A percentile compares a stretch with the other conserved stretches of the same genome.
These are phyloP conservation scores for Drosophila austrosaltans DNA, from an alignment of 2,888 invertebrate genomes.

Conservation along the genomic window DNA sequence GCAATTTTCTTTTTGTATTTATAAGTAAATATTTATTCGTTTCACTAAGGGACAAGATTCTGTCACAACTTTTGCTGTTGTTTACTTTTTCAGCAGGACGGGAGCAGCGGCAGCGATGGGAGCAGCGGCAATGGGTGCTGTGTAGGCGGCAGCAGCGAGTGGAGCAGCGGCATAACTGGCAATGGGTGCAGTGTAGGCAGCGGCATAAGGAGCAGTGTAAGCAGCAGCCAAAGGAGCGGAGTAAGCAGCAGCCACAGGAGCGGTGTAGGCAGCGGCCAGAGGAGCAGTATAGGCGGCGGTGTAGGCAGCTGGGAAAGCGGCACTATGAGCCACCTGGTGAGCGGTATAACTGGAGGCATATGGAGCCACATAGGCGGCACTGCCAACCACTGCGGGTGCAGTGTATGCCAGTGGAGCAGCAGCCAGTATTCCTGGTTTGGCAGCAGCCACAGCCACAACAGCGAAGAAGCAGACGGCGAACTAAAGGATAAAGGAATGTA, in stretches of 20 bases:
- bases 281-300: slow-evolving; percentile 21
- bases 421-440: slow-evolving; percentile 72
- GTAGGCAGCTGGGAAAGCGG: slow-evolving; percentile 77
- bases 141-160: neutral
- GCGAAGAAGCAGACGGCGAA: slow-evolving; percentile 76
- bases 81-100: slow-evolving; percentile 67
- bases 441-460: slow-evolving; percentile 71
- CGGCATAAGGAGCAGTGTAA: slow-evolving; percentile 40
- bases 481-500: slow-evolving; percentile 34
- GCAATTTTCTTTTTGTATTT: no score
- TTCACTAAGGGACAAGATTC: slow-evolving; percentile 28
- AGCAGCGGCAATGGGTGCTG: slow-evolving; percentile 33
- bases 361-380: slow-evolving; percentile 79
- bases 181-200: slow-evolving; percentile 62
- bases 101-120: slow-evolving; percentile 39
- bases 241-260: slow-evolving; percentile 19
- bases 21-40: no score
- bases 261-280: slow-evolving; percentile 43
- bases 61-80: neutral
- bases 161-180: slow-evolving; percentile 49
- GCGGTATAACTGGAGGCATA: slow-evolving; percentile 78
- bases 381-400: slow-evolving; percentile 74
- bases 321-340: slow-evolving; percentile 70
- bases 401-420: slow-evolving; percentile 69
- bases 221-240: slow-evolving; percentile 45